These are phyloP conservation scores for Macrotrachela quadricornifera DNA, from an alignment of 1,140 invertebrate species.

Conservation along the genomic window DNA sequence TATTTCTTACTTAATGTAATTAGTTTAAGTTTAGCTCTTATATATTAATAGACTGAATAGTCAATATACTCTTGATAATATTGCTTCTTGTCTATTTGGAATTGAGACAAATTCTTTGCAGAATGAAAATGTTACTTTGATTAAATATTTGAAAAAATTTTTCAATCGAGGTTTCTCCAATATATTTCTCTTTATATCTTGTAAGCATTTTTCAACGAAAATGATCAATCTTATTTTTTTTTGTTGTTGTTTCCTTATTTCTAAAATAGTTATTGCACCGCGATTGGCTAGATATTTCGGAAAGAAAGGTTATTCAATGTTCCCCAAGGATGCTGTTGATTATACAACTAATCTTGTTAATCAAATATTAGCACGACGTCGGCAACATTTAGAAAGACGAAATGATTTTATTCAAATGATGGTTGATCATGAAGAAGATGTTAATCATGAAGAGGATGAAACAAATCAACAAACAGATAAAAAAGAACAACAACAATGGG, in stretches of 20 bases:
- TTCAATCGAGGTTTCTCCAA: not conserved
- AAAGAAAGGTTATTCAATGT: not conserved
- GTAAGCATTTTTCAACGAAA: too few species aligned
- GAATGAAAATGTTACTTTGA: not conserved
- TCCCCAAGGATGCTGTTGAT: not conserved
- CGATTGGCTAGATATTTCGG: not conserved
- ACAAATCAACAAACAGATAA: conserved; percentile 5
- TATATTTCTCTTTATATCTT: too few species aligned
- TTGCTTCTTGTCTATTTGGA: conserved; percentile 1
- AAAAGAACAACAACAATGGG: conserved; percentile 15
- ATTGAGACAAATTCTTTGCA: not conserved
- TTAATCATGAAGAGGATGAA: not conserved
- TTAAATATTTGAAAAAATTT: not conserved
- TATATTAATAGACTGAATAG: not conserved
- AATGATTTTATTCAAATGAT: conserved; percentile 7
- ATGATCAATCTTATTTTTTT: too few species aligned
- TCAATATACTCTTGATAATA: not conserved
- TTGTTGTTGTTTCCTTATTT: too few species aligned
- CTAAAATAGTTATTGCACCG: not conserved
- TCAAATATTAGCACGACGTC: too few species aligned
- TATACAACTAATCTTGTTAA: not conserved
- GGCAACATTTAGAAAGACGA: not conserved
- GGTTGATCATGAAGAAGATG: conserved; percentile 6
- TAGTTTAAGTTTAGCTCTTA: not conserved
- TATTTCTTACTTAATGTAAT: not conserved